Base-by-base conservation (phyloP, 1,140 invertebrate species). In the Brachionus manjavacas region DNA sequence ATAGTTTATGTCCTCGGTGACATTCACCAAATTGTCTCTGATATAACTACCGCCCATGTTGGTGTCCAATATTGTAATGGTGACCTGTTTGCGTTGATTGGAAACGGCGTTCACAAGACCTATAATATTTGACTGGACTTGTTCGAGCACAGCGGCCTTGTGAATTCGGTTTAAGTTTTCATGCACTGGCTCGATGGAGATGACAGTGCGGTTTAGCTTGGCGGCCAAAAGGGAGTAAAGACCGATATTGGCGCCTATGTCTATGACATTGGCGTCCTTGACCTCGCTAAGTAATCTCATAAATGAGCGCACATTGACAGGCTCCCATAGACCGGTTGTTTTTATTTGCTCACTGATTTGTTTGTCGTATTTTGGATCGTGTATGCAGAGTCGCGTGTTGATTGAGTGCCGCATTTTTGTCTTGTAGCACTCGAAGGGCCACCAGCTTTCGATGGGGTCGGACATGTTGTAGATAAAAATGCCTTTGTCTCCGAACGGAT, bases 401-500 rank as follows among this genome's bases (percentile, higher is more conserved):
- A 80, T 64, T 4, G 76, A 80, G 28, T 80, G 28, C 4, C 52
- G 55, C 76, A 80, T 80, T 80, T 39, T 49, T 20, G 76, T 80
- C 49, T 80, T 80, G 16, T 60, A 55, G 20, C 76, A 80, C 20
- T 80, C 76, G 28, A 80, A 80, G 31, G 76, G 76, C 76, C 76
- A 80, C 76, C 76, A 80, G 55, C 76, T 80, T 39, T 80, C 49
- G 11, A 80, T 20, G 1, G 76, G 76, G 43, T 80, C 76, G 23
- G 46, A 55, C 76, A 80, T 80, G 76, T 80, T 80, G 20, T 80
- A 80, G 16, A 80, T 16, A 80, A 60, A 80, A 31, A 80, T 80
- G 6, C 76, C 76, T 9, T 80, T 80, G n/a, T 72, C n/a, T 11
- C 68, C 68, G 16, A 72, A 72, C 3, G 68, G 68, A 20, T 72